Conservation (phyloP, 2,888 invertebrate species). For the Dendrolimus houi region DNA sequence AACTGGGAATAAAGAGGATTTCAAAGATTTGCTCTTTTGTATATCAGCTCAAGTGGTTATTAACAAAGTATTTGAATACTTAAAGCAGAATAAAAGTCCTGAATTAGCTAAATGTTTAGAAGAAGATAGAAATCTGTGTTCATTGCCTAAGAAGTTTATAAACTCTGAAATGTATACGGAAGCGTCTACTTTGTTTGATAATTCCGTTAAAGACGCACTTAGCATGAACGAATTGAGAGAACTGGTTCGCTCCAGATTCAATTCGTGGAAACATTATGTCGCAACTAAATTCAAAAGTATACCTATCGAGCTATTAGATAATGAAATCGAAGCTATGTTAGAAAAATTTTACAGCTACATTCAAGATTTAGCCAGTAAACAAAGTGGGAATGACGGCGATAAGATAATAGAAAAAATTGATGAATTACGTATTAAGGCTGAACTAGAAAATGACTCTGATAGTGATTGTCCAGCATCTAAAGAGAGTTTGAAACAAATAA, state of each 20-base stretch:
- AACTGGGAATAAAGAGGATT: conserved; percentile 41
- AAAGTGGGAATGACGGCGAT: conserved; percentile 34
- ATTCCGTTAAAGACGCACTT: conserved; percentile 52
- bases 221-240: conserved; percentile 55
- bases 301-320: conserved; percentile 48
- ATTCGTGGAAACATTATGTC: conserved; percentile 55
- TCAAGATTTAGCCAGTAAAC: conserved; percentile 46
- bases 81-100: conserved; percentile 49
- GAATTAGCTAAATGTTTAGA: conserved; percentile 48
- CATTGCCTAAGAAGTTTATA: conserved; percentile 36
- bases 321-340: conserved; percentile 53
- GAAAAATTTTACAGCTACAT: conserved; percentile 59
- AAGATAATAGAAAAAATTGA: conserved; percentile 50
- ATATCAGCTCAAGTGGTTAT: conserved; percentile 60
- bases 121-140: conserved; percentile 40
- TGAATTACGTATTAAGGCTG: conserved; percentile 31
- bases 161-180: conserved; percentile 48
- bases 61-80: conserved; percentile 57
- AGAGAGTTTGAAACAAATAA: conserved; percentile 48
- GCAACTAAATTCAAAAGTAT: conserved; percentile 49
- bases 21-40: conserved; percentile 52
- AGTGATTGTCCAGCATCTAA: conserved; percentile 36
- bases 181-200: conserved; percentile 50
- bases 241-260: conserved; percentile 44
- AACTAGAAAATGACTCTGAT: conserved; percentile 27